phyloP scores from a whole-genome alignment of 2,113 vertebrate genomes.

The Corapipo altera region DNA sequence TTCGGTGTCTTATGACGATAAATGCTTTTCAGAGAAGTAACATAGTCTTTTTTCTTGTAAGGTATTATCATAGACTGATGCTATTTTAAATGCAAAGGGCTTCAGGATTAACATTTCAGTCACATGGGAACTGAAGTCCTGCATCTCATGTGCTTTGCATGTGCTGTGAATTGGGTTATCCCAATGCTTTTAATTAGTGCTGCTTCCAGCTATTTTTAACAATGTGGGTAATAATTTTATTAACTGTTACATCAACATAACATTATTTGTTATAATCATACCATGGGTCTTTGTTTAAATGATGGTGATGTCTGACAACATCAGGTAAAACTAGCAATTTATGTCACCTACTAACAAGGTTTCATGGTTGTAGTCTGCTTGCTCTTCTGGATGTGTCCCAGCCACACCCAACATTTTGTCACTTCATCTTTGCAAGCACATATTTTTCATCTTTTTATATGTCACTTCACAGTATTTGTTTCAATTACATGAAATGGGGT shows the following conservation, averaged over 20 bases:
- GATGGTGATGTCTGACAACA: conserved; percentile 39
- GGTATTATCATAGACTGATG: not conserved
- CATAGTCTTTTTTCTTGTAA: not conserved
- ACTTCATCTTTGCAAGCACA: conserved; percentile 56
- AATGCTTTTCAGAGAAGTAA: not conserved
- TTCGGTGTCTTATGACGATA: not conserved
- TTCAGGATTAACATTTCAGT: not conserved
- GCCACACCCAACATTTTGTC: conserved; percentile 19
- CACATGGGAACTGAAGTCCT: not conserved
- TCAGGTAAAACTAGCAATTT: conserved; percentile 66
- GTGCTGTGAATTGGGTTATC: conserved; percentile 30
- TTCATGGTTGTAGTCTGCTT: conserved; percentile 58
- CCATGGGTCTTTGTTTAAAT: conserved; percentile 56
- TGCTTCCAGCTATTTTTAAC: conserved; percentile 57
- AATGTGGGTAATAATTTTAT: conserved; percentile 46
- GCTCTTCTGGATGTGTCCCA: conserved; percentile 51
- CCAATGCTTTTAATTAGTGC: conserved; percentile 61
- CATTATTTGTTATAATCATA: conserved; percentile 51
- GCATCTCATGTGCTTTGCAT: conserved; percentile 61
- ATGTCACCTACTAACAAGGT: conserved; percentile 72
- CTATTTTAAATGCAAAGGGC: not conserved
- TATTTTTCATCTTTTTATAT: conserved; percentile 55
- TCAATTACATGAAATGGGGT: not conserved
- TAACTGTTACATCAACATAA: conserved; percentile 64
- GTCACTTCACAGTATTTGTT: not conserved